Percentiles rank a stretch among this genome's conserved stretches.
Evolutionary conservation across 1,140 invertebrate genomes (phyloP).

Genomic region (Rhagoletis pomonella): DNA sequence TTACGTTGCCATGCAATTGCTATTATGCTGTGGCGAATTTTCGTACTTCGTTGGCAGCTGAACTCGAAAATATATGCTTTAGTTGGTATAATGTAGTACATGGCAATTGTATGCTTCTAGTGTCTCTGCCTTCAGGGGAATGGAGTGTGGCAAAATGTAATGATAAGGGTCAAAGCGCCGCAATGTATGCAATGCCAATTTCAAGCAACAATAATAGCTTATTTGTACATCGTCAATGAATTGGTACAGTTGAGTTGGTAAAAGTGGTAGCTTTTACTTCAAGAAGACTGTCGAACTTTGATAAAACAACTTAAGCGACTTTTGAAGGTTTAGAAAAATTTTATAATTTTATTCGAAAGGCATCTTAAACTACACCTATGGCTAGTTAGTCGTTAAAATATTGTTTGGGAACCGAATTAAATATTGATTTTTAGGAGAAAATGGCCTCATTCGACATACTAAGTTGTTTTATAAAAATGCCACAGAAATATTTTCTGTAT

Average conservation of each 20-base stretch:
- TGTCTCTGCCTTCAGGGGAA: not conserved
- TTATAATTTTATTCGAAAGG: too few species aligned
- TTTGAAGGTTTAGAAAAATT: too few species aligned
- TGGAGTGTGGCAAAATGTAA: not conserved
- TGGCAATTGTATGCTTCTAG: not conserved
- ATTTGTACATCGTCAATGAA: not conserved
- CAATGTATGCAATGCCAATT: slow-evolving; percentile 29
- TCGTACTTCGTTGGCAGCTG: not conserved
- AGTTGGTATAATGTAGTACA: not conserved
- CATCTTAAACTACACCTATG: too few species aligned
- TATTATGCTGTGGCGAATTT: not conserved
- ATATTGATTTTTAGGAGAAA: too few species aligned
- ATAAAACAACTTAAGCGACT: not conserved
- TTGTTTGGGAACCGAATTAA: too few species aligned
- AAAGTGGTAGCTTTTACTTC: not conserved
- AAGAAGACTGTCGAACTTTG: not conserved
- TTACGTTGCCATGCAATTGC: slow-evolving; percentile 35
- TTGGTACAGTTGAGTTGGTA: not conserved
- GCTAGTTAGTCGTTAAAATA: too few species aligned
- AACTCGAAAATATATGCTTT: not conserved
- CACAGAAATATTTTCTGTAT: too few species aligned
- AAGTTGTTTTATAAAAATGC: too few species aligned
- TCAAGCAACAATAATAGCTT: not conserved
- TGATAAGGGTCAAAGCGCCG: slow-evolving; percentile 15
- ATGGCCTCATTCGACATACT: too few species aligned